phyloP scores from a whole-genome alignment of 1,140 invertebrate species.

The Heterodera schachtii region DNA sequence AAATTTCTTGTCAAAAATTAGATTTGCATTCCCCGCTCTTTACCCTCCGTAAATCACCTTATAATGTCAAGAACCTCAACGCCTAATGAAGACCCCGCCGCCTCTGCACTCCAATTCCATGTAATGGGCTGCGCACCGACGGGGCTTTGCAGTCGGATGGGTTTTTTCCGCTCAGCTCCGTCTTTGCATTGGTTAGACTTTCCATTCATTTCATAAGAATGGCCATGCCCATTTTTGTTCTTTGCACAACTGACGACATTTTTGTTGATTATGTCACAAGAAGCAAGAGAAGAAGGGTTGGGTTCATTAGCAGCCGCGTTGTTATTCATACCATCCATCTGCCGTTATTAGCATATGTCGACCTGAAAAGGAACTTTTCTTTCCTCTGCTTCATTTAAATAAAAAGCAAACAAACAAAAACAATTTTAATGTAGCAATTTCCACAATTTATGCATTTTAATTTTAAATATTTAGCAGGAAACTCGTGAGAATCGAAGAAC shows the following conservation, averaged over 20 bases:
- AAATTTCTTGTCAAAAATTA: no score
- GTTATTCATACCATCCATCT: not conserved
- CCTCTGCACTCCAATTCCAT: slow-evolving; percentile 35
- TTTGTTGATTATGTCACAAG: not conserved
- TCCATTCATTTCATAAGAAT: slow-evolving; percentile 5
- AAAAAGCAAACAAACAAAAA: no score
- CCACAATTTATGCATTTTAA: no score
- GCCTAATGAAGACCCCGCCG: slow-evolving; percentile 17
- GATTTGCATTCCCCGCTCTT: no score
- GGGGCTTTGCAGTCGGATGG: slow-evolving; percentile 35
- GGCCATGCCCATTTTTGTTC: slow-evolving; percentile 1
- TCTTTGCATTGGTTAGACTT: slow-evolving; percentile 5
- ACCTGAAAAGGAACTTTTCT: no score
- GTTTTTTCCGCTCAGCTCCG: slow-evolving; percentile 21
- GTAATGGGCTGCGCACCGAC: slow-evolving; percentile 27
- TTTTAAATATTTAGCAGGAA: no score
- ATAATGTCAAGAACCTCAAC: slow-evolving; percentile 38
- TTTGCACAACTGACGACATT: not conserved
- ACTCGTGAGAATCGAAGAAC: not conserved
- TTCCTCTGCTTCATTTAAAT: not conserved
- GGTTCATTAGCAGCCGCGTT: not conserved
- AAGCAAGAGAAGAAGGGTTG: not conserved
- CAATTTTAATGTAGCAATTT: no score
- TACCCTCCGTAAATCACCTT: slow-evolving; percentile 28
- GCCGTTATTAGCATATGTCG: not conserved